phyloP scores from a whole-genome alignment of 2,113 vertebrate species.

The Aramus guarauna region DNA sequence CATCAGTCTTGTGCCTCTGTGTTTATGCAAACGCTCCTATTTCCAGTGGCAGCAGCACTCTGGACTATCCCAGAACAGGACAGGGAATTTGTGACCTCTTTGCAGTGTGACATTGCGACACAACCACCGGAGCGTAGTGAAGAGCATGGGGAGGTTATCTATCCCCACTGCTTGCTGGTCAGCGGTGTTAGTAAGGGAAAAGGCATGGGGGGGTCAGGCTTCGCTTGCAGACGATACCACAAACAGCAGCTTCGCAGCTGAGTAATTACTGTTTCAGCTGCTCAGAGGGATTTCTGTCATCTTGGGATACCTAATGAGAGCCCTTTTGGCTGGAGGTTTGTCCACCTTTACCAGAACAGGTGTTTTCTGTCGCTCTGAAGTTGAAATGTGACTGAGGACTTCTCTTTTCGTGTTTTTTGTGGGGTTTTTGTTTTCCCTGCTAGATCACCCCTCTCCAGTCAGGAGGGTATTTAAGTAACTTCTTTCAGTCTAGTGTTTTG shows the following conservation, averaged over 20 bases:
- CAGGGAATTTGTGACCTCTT: background rate
- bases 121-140: background rate
- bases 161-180: background rate
- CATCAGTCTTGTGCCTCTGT: background rate
- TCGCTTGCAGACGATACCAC: background rate
- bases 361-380: background rate
- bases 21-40: background rate
- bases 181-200: background rate
- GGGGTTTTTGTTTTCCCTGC: background rate
- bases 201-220: background rate
- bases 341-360: background rate
- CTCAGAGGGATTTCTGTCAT: background rate
- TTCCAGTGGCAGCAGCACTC: background rate
- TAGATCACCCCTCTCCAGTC: background rate
- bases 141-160: background rate
- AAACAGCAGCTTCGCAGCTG: background rate
- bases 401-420: background rate
- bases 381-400: background rate
- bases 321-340: background rate
- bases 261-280: background rate
- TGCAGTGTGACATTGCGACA: rapidly evolving
- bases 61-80: background rate
- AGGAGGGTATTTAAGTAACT: background rate
- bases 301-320: background rate
- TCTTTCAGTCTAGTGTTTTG: background rate